These are phyloP conservation scores for Imbricaverruca yamaguchii DNA, from an alignment of 2,888 invertebrate genomes.

Conservation along the genomic window DNA sequence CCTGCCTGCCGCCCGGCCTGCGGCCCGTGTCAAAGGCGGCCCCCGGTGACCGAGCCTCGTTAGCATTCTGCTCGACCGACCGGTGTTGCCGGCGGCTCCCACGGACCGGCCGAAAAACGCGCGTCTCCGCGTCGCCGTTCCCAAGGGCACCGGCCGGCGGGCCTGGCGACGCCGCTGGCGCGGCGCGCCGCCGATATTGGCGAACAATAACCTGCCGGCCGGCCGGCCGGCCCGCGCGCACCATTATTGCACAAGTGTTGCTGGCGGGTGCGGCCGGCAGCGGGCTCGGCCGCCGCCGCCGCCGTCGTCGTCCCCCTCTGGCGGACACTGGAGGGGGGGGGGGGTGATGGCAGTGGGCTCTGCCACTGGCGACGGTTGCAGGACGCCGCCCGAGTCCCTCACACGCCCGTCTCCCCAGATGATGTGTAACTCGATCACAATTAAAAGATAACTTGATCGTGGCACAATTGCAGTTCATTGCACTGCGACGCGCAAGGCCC, in stretches of 20 bases:
- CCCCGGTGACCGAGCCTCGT: neutral
- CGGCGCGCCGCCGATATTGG: neutral
- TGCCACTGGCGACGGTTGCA: neutral
- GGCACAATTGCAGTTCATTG: constrained; percentile 17
- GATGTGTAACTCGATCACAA: constrained; percentile 16
- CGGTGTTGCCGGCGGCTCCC: neutral
- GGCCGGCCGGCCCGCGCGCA: neutral
- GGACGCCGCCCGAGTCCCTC: neutral
- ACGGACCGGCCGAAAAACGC: too few species aligned
- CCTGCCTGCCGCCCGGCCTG: neutral
- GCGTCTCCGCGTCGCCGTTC: neutral
- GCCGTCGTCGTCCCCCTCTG: neutral
- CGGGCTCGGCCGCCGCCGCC: neutral
- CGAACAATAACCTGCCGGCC: constrained; percentile 19
- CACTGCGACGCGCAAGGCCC: neutral
- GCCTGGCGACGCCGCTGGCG: neutral
- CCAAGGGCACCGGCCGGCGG: neutral
- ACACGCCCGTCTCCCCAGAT: constrained; percentile 17
- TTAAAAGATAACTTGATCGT: constrained; percentile 21
- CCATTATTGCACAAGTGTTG: constrained; percentile 21
- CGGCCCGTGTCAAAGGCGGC: neutral
- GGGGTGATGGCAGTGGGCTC: neutral
- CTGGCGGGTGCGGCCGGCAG: neutral
- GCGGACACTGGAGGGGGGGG: neutral
- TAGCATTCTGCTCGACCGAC: neutral